Conservation (phyloP, 2,888 invertebrate species). For the Limnephilus lunatus region DNA sequence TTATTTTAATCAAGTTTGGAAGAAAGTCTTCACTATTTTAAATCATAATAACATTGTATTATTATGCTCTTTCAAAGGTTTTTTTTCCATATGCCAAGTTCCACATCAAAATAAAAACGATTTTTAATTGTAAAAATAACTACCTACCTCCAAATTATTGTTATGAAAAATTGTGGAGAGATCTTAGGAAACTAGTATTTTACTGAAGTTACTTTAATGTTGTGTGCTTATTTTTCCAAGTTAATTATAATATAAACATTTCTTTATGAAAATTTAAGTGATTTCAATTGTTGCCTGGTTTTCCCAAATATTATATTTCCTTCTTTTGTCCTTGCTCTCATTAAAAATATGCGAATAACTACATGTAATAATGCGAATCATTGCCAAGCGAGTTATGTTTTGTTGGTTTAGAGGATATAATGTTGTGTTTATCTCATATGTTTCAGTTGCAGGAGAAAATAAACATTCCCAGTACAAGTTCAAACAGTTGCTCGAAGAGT, state of each 20-base stretch:
- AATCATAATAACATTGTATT: too few species aligned
- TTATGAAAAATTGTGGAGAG: neutral
- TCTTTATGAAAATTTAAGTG: neutral
- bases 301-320: neutral
- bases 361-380: neutral
- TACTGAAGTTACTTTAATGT: neutral
- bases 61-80: too few species aligned
- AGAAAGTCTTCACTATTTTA: neutral
- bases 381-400: neutral
- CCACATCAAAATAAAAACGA: too few species aligned
- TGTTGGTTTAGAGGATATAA: neutral
- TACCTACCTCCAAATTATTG: too few species aligned
- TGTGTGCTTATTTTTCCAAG: neutral
- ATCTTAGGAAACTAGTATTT: neutral
- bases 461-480: neutral
- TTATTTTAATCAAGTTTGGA: neutral
- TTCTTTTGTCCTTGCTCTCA: neutral
- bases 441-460: constrained; percentile 10
- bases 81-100: too few species aligned
- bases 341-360: neutral
- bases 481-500: neutral
- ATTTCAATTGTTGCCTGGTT: neutral
- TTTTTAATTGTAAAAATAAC: too few species aligned
- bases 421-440: neutral
- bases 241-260: neutral